Base-by-base conservation (phyloP, 2,113 vertebrate genomes). In the Laticauda colubrina region DNA sequence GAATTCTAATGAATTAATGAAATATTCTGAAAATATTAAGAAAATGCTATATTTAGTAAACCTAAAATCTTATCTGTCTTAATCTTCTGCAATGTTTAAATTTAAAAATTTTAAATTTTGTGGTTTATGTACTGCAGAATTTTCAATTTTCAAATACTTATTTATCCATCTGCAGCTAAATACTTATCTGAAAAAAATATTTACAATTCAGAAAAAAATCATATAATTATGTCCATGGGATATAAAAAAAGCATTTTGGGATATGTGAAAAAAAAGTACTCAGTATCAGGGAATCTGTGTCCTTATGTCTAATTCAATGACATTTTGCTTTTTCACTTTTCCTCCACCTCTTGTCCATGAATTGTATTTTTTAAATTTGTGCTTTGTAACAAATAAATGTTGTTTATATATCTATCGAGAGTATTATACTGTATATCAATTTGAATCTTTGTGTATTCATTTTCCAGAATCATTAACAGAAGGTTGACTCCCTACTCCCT, bases 1-100 rank as follows among this genome's bases (percentile, higher is more conserved):
- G 90, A 24, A 9, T 85, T 89, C 29, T 69, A 89, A 69, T 24
- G 88, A 57, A 51, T 53, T 51, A 90, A 85, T 53, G 20, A 81
- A 93, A 87, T 61, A 59, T 59, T 24, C 23, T 59, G 23, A 48
- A 64, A 92, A 45, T 56, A 87, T 90, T 93, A 89, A 90, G 69
- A 48, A 39, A 11, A 45, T 64, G 57, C 51, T 90, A 51, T 48
- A 90, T 69, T 85, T 85, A 20, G 29, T 57, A 1, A 57, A 56
- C 53, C 26, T 56, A 57, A 92, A 85, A 89, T 85, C 61, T 48
- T 48, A 59, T 59, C 85, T 89, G 39, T 53, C 23, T 26, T 29
- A 54, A 43, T 89, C 89, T 89, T 43, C 87, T n/a, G 14, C 9
- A 86, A 48, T 86, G 43, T 24, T 86, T 86, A 86, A 86, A 86